phyloP scores from a whole-genome alignment of 2,888 invertebrate genomes.

The Polyommatus iphigenia region DNA sequence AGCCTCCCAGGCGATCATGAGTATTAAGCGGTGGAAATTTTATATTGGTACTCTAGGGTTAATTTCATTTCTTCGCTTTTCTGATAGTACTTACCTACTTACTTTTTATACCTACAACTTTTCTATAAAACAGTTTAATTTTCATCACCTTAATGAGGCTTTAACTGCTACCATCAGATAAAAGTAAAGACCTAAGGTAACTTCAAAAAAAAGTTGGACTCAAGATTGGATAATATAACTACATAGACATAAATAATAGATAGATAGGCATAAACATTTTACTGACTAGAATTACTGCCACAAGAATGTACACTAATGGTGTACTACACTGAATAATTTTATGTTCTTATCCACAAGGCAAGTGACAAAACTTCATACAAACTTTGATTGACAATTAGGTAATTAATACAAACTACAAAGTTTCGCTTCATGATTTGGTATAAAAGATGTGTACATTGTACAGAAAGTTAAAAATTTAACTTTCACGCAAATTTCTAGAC shows the following conservation, averaged over 20 bases:
- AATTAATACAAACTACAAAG: no score
- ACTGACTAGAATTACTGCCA: background rate
- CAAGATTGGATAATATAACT: no score
- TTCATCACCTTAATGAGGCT: background rate
- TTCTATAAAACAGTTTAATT: background rate
- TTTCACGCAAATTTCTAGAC: conserved; percentile 19
- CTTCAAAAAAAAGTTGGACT: background rate
- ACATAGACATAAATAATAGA: no score
- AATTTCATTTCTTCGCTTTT: background rate
- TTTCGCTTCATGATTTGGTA: no score
- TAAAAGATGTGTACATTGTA: background rate
- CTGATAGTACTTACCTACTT: background rate
- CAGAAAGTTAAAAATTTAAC: conserved; percentile 1
- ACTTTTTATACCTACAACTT: background rate
- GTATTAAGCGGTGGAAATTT: no score
- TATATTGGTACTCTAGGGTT: no score
- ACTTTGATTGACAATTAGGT: no score
- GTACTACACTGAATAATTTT: no score
- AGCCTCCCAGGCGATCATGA: no score
- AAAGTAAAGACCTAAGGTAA: background rate
- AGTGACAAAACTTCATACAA: no score
- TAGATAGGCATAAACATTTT: no score
- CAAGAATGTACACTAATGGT: background rate
- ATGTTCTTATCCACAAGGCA: no score
- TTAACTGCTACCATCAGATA: background rate